These are phyloP conservation scores for Pleuronectes platessa DNA, from an alignment of 2,113 vertebrate species.

Conservation along the genomic window DNA sequence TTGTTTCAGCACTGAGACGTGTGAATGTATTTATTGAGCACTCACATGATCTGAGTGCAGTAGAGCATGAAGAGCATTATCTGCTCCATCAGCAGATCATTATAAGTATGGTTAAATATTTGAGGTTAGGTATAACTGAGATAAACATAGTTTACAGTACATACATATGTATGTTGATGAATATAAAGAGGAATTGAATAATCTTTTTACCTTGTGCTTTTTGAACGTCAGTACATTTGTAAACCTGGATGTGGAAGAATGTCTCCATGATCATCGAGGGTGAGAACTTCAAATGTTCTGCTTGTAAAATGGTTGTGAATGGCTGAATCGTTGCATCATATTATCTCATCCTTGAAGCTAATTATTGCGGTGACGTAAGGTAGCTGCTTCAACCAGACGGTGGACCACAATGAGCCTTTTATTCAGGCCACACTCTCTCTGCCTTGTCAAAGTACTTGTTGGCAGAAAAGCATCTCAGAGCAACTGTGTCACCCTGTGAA, in stretches of 20 bases:
- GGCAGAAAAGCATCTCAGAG: slow-evolving; percentile 34
- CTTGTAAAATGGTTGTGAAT: slow-evolving; percentile 5
- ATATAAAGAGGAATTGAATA: background rate
- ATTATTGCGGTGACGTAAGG: slow-evolving; percentile 25
- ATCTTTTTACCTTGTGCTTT: background rate
- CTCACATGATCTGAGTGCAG: slow-evolving; percentile 2
- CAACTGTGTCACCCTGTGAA: slow-evolving; percentile 6
- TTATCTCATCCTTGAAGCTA: slow-evolving; percentile 5
- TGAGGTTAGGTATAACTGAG: background rate
- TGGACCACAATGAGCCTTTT: slow-evolving; percentile 13
- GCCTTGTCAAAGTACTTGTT: slow-evolving; percentile 6
- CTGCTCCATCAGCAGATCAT: background rate
- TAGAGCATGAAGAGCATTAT: background rate
- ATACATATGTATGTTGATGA: background rate
- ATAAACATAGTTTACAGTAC: background rate
- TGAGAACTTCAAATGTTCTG: background rate
- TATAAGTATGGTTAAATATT: background rate
- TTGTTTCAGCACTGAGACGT: slow-evolving; percentile 17
- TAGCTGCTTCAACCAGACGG: background rate
- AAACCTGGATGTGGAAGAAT: background rate
- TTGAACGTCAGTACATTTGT: background rate
- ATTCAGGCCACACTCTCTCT: slow-evolving; percentile 1
- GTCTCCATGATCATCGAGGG: background rate
- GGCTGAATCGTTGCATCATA: background rate
- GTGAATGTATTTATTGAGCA: slow-evolving; percentile 15